Conservation (phyloP, 2,888 invertebrate species). For the Entomobrya multifasciata region DNA sequence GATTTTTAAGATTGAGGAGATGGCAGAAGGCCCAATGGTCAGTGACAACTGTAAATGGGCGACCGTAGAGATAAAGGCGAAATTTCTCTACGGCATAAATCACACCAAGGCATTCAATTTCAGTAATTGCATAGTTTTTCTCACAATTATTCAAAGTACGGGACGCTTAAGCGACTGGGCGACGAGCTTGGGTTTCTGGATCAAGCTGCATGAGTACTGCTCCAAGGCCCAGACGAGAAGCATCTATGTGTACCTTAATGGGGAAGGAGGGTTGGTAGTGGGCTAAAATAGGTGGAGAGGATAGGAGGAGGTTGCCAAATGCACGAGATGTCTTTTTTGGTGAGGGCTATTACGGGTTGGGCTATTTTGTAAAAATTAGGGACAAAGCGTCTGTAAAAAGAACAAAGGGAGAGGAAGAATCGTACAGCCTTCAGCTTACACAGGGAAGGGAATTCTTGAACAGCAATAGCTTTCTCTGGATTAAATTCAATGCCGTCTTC, state of each 20-base stretch:
- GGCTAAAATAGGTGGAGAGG: too few species aligned
- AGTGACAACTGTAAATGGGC: constrained; percentile 80
- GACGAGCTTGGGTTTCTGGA: too few species aligned
- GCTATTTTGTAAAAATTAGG: constrained; percentile 74
- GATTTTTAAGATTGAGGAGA: constrained; percentile 66
- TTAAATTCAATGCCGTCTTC: constrained; percentile 63
- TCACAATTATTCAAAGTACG: constrained; percentile 80
- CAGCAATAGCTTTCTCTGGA: constrained; percentile 65
- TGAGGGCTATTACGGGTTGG: constrained; percentile 69
- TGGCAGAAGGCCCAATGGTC: constrained; percentile 80
- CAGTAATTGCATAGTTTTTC: constrained; percentile 80
- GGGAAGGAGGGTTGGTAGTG: too few species aligned
- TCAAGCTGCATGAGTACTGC: constrained; percentile 32
- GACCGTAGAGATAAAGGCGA: constrained; percentile 80
- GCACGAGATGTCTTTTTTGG: background rate
- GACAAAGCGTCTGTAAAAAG: constrained; percentile 77
- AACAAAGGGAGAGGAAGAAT: constrained; percentile 77
- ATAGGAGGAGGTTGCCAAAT: constrained; percentile 20
- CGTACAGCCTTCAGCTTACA: too few species aligned
- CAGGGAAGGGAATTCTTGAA: constrained; percentile 69
- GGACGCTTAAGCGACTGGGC: constrained; percentile 59
- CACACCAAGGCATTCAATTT: constrained; percentile 81
- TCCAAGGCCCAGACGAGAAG: constrained; percentile 32
- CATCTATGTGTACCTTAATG: too few species aligned
- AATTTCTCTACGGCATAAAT: constrained; percentile 80